These are phyloP conservation scores for Cavia aperea DNA, from an alignment of 2,113 vertebrate genomes.

Conservation along the genomic window DNA sequence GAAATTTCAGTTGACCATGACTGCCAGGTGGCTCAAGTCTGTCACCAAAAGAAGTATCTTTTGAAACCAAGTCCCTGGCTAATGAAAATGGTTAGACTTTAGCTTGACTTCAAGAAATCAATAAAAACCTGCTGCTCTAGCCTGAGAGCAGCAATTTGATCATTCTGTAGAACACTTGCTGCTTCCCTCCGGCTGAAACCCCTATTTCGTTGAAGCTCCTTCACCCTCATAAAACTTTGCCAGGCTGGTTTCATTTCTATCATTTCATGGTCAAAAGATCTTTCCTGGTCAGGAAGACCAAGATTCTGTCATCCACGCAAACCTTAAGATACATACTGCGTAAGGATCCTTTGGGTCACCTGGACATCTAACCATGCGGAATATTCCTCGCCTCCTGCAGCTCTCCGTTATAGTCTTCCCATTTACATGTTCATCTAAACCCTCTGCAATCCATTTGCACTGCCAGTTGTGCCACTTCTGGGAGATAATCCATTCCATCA, in stretches of 20 bases:
- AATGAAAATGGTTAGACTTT: background rate
- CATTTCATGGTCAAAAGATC: background rate
- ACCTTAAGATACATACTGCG: accelerated
- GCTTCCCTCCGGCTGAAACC: background rate
- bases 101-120: background rate
- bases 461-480: constrained; percentile 8
- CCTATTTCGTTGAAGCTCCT: background rate
- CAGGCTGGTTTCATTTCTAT: background rate
- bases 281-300: background rate
- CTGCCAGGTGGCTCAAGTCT: background rate
- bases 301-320: background rate
- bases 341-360: background rate
- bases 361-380: background rate
- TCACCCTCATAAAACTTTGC: background rate
- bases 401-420: background rate
- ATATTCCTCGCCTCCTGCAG: background rate
- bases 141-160: background rate
- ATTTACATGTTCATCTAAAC: background rate
- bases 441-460: background rate
- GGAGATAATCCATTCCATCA: background rate
- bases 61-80: background rate
- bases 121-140: background rate
- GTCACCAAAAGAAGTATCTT: background rate
- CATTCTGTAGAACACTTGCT: background rate
- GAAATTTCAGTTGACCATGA: background rate